Evolutionary conservation across 1,140 invertebrate genomes (phyloP), one percentile per base, ranked within the genome.

Genomic region (Bradysia coprophila): DNA sequence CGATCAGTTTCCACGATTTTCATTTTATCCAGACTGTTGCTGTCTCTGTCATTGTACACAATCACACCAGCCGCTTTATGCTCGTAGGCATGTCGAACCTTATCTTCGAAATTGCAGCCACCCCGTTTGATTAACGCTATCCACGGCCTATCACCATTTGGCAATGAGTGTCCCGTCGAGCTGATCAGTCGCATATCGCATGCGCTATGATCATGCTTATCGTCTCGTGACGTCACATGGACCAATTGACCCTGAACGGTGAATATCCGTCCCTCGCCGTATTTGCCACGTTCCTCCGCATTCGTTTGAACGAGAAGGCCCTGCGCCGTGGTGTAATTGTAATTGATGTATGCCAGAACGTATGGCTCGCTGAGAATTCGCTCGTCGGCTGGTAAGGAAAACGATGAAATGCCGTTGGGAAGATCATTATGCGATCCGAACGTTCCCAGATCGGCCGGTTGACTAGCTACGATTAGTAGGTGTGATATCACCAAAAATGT

Each of bases 61-160:
- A 86, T 69, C 13, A 83, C 74, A 0, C 74, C 82, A 0, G 69
- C 67, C 2, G 81, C 82, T 50, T 78, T 77, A 41, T 68, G 71
- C 24, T 63, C 59, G 52, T 69, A 72, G 13, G 80, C 78, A 58
- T 84, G 76, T 48, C 76, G 69, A 38, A 71, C 67, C 61, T 86
- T 87, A 37, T 73, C 69, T 51, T 81, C 75, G 54, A 83, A 83
- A 48, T 76, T 76, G 59, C 82, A 87, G 16, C 57, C 64, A 20
- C 81, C 82, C 15, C 80, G 59, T 46, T 72, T 68, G 3, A 85
- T 74, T 38, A 87, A 60, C 1, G 81, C 82, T 41, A 87, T 75
- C 80, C 81, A 87, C 1, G 75, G 66, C n/a, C n/a, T n/a, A 31
- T 56, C 59, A 16, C 22, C 23, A 20, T 64, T 52, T 0, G 73